Evolutionary conservation across 2,888 invertebrate genomes (phyloP).

Genomic region (Drosophila emarginata): DNA sequence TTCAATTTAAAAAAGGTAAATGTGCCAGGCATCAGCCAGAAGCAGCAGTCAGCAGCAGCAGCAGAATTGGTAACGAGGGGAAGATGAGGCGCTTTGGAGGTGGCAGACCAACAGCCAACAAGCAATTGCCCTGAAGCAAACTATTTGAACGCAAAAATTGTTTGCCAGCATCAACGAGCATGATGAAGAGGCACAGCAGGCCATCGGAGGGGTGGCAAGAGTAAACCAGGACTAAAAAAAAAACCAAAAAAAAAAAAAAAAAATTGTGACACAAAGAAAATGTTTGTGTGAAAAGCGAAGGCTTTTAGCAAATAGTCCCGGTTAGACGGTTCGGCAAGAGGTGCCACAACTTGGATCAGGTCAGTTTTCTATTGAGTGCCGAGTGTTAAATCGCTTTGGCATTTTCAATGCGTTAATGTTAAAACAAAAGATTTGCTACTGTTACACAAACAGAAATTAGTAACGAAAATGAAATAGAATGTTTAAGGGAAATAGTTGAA

Average conservation of each 20-base stretch:
- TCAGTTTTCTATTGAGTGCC: not conserved
- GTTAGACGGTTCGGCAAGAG: constrained; percentile 6
- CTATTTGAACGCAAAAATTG: constrained; percentile 69
- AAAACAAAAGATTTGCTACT: not conserved
- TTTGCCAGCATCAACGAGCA: constrained; percentile 41
- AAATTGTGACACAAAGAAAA: constrained; percentile 67
- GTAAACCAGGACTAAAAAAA: not conserved
- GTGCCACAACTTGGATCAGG: not conserved
- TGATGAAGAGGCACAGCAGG: constrained; percentile 44
- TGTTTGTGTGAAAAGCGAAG: constrained; percentile 65
- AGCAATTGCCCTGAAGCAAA: constrained; percentile 66
- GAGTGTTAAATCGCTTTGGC: not conserved
- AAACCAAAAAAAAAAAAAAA: not conserved
- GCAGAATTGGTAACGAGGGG: constrained; percentile 6
- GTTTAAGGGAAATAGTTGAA: too few relatives aligned
- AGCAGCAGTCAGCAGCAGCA: constrained; percentile 24
- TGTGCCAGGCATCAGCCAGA: constrained; percentile 50
- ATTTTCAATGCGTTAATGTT: not conserved
- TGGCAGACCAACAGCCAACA: constrained; percentile 43
- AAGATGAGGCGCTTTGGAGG: constrained; percentile 9
- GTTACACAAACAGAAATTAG: too few relatives aligned
- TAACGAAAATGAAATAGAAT: too few relatives aligned
- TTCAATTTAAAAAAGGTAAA: constrained; percentile 76
- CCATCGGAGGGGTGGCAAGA: constrained; percentile 10
- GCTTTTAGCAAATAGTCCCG: constrained; percentile 52